Percentiles rank a stretch among this genome's conserved stretches.
These are phyloP conservation scores for Cheiracanthium punctorium DNA, from an alignment of 2,888 invertebrate genomes.

Conservation along the genomic window DNA sequence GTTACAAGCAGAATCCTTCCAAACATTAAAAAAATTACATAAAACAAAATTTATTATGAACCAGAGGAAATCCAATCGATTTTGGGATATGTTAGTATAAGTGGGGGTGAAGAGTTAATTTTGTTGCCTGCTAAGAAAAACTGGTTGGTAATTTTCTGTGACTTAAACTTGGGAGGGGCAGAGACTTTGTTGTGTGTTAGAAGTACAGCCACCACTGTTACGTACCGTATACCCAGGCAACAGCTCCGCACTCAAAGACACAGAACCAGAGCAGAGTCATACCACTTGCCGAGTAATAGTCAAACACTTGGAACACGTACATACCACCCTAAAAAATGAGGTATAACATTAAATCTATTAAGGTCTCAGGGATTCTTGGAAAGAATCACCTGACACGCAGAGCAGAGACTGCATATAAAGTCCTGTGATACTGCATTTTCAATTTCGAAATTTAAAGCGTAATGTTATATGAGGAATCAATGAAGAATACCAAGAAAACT, in stretches of 20 bases:
- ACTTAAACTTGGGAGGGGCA: slow-evolving; percentile 22
- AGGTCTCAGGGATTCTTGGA: slow-evolving; percentile 51
- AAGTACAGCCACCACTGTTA: slow-evolving; percentile 65
- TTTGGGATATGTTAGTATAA: background rate
- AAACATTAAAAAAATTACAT: background rate
- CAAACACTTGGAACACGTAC: slow-evolving; percentile 82
- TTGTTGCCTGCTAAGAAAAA: background rate
- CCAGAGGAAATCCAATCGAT: background rate
- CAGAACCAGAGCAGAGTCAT: slow-evolving; percentile 81
- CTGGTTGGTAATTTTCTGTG: slow-evolving; percentile 44
- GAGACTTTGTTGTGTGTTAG: slow-evolving; percentile 43
- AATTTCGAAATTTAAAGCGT: too few species aligned
- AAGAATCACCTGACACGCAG: slow-evolving; percentile 40
- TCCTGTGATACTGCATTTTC: background rate
- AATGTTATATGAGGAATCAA: too few species aligned
- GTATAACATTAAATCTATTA: slow-evolving; percentile 67
- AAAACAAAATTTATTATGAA: background rate
- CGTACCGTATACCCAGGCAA: slow-evolving; percentile 87
- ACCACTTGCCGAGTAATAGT: slow-evolving; percentile 81
- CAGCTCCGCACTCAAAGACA: slow-evolving; percentile 84
- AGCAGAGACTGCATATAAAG: slow-evolving; percentile 44
- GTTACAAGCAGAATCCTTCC: slow-evolving; percentile 25
- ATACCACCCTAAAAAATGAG: slow-evolving; percentile 80
- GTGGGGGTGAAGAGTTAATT: background rate
- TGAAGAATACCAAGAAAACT: too few species aligned